phyloP scores from a whole-genome alignment of 2,113 vertebrate species.

The Hypanus sabinus region DNA sequence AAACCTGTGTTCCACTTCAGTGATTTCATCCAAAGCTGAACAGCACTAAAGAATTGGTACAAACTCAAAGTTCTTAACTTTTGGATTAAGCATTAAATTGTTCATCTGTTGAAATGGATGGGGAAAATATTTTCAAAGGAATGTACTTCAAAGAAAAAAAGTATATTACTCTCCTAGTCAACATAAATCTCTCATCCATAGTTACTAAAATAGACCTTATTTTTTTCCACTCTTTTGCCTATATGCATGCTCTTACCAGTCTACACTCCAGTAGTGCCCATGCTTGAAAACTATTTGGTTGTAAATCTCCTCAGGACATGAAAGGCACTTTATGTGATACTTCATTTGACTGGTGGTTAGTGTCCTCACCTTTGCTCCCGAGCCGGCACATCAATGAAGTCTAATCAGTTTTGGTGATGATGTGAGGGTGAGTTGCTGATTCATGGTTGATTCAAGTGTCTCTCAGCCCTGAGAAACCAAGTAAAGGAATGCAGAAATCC shows the following conservation, averaged over 20 bases:
- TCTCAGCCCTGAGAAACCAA: not conserved
- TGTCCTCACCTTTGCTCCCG: not conserved
- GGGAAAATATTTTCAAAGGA: no score
- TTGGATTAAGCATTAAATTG: not conserved
- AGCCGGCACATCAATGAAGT: not conserved
- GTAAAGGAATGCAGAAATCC: not conserved
- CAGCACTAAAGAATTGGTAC: not conserved
- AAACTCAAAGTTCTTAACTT: not conserved
- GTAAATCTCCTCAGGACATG: not conserved
- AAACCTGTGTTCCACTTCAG: not conserved
- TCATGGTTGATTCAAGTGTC: slow-evolving; percentile 8
- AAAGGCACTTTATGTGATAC: not conserved
- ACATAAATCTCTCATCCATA: not conserved
- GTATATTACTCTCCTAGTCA: not conserved
- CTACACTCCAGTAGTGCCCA: no score
- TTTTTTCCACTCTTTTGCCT: not conserved
- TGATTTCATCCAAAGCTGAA: not conserved
- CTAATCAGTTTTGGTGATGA: not conserved
- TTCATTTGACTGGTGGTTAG: not conserved
- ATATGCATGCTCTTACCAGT: not conserved
- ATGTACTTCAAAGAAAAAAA: not conserved
- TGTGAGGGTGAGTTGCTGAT: slow-evolving; percentile 6
- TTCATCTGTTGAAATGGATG: not conserved
- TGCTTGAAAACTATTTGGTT: not conserved
- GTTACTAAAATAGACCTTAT: not conserved